These are phyloP conservation scores for Meghimatium bilineatum DNA, from an alignment of 2,888 invertebrate genomes.

Conservation along the genomic window DNA sequence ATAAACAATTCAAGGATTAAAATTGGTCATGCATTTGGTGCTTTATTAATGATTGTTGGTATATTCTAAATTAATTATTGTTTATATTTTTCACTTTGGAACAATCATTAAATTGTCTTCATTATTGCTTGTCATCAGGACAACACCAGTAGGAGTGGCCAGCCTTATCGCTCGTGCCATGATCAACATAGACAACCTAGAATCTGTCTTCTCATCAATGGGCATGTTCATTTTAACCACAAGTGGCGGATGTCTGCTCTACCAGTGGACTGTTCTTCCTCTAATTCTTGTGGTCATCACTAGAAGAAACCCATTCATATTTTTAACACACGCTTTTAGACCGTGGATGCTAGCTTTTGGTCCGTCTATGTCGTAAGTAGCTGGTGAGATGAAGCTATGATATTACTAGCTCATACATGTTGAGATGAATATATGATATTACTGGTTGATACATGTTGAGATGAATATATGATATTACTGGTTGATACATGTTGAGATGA, in stretches of 20 bases:
- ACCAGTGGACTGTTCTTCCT: slow-evolving; percentile 63
- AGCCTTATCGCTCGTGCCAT: slow-evolving; percentile 66
- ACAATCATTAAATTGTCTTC: too few species aligned
- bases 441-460: too few species aligned
- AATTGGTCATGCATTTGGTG: too few species aligned
- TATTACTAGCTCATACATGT: too few species aligned
- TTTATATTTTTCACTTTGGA: too few species aligned
- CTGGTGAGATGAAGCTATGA: too few species aligned
- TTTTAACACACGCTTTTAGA: slow-evolving; percentile 55
- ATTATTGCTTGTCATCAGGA: slow-evolving; percentile 60
- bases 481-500: too few species aligned
- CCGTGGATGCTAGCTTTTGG: slow-evolving; percentile 68
- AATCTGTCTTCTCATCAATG: slow-evolving; percentile 60
- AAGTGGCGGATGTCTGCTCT: slow-evolving; percentile 58
- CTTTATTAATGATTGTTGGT: too few species aligned
- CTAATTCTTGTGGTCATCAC: slow-evolving; percentile 59
- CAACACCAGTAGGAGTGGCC: slow-evolving; percentile 65
- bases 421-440: too few species aligned
- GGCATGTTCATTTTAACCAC: slow-evolving; percentile 65
- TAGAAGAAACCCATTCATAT: slow-evolving; percentile 62
- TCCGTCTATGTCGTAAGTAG: slow-evolving; percentile 68
- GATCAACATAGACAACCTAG: slow-evolving; percentile 59
- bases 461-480: too few species aligned
- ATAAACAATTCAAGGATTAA: too few species aligned
- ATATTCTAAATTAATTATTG: too few species aligned